A percentile compares a stretch with the other conserved stretches of the same genome.
phyloP scores from a whole-genome alignment of 1,140 invertebrate genomes.

The Platyscapa corneri region DNA sequence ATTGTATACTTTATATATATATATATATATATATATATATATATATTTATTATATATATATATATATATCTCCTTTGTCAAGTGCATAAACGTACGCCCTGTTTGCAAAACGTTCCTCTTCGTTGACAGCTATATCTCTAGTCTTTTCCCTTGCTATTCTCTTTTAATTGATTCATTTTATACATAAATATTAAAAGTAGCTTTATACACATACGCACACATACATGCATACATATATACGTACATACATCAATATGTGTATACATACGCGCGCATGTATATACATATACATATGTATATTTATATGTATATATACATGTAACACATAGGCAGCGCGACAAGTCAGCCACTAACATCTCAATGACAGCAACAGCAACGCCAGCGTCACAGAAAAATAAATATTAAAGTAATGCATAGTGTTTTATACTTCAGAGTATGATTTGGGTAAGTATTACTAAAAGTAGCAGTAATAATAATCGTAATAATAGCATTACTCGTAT shows the following conservation, averaged over 20 bases:
- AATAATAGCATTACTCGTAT: background rate
- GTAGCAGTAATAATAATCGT: background rate
- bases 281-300: background rate
- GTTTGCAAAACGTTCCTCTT: background rate
- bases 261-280: background rate
- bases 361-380: constrained; percentile 60
- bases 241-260: background rate
- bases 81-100: background rate
- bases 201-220: background rate
- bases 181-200: background rate
- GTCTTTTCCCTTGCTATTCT: background rate
- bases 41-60: too few species aligned
- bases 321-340: constrained; percentile 58
- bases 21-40: too few species aligned
- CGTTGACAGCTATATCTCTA: background rate
- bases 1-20: background rate
- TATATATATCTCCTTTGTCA: background rate
- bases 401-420: constrained; percentile 32
- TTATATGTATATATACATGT: background rate
- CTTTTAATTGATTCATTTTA: background rate
- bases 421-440: constrained; percentile 4
- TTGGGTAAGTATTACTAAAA: background rate
- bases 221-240: background rate
- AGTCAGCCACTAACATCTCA: constrained; percentile 63
- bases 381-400: constrained; percentile 53